A percentile compares a stretch with the other conserved stretches of the same genome.
phyloP scores from a whole-genome alignment of 2,888 invertebrate species.

The Hydrotaea diabolus region DNA sequence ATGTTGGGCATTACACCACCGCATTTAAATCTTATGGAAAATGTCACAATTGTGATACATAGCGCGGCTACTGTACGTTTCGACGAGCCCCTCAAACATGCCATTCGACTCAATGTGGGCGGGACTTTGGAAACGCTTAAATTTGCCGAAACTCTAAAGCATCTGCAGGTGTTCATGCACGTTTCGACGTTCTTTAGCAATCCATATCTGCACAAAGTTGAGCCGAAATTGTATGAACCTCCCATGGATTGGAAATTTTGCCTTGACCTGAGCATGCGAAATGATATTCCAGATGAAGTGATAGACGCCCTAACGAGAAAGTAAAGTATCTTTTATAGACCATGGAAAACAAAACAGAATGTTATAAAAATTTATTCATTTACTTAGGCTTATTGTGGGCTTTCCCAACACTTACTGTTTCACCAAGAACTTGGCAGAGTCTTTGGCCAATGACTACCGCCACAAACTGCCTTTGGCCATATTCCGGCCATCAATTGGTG shows the following conservation, averaged over 20 bases:
- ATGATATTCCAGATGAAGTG: conserved; percentile 65
- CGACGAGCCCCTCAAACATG: conserved; percentile 87
- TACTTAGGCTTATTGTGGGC: conserved; percentile 72
- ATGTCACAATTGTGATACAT: conserved; percentile 87
- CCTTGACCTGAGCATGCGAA: conserved; percentile 70
- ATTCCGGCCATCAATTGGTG: conserved; percentile 93
- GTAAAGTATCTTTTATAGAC: conserved; percentile 65
- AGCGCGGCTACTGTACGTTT: conserved; percentile 91
- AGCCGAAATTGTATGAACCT: conserved; percentile 82
- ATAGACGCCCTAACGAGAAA: conserved; percentile 74
- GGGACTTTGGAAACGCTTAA: conserved; percentile 85
- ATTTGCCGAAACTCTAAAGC: conserved; percentile 83
- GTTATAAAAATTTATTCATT: neutral
- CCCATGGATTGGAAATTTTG: conserved; percentile 74
- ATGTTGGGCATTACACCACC: conserved; percentile 72
- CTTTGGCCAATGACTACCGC: conserved; percentile 86
- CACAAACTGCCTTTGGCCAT: conserved; percentile 88
- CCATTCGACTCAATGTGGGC: conserved; percentile 84
- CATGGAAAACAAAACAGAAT: neutral
- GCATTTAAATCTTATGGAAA: conserved; percentile 74
- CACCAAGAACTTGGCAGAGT: conserved; percentile 93
- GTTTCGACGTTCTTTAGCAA: conserved; percentile 94
- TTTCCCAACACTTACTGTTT: conserved; percentile 95
- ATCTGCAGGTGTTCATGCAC: conserved; percentile 85
- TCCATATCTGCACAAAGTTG: conserved; percentile 86